These are phyloP conservation scores for Rhaphigaster nebulosa DNA, from an alignment of 2,888 invertebrate species.

Conservation along the genomic window DNA sequence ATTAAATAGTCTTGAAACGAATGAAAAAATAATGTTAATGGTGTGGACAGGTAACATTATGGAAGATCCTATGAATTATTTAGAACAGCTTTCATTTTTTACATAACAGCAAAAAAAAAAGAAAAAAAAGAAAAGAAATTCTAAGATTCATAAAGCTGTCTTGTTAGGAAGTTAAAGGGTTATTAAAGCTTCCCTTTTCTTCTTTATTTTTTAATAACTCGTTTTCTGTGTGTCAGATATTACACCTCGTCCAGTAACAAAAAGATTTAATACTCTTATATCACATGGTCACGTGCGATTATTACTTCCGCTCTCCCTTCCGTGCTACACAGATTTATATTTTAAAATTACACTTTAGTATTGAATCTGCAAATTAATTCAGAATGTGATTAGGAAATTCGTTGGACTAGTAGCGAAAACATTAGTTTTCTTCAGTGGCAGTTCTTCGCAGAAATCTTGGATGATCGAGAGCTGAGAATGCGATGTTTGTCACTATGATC, in stretches of 20 bases:
- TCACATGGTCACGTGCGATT: constrained; percentile 37
- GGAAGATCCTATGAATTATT: not conserved
- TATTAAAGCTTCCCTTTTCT: not conserved
- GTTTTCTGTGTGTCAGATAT: constrained; percentile 29
- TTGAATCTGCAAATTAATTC: not conserved
- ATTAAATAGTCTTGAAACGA: not conserved
- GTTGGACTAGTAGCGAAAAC: not conserved
- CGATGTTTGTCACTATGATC: too few relatives aligned
- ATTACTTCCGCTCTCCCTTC: not conserved
- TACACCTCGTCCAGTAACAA: constrained; percentile 10
- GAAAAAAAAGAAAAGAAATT: not conserved
- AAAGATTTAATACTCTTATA: constrained; percentile 34
- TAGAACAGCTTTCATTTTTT: not conserved
- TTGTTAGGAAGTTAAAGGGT: not conserved
- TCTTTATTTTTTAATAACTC: constrained; percentile 33
- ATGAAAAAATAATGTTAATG: not conserved
- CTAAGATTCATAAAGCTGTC: constrained; percentile 42
- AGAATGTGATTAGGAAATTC: not conserved
- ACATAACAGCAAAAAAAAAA: not conserved
- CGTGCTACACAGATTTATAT: not conserved
- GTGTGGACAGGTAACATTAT: not conserved
- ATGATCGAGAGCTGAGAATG: too few relatives aligned
- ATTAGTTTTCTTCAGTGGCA: not conserved
- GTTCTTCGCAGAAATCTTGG: too few relatives aligned
- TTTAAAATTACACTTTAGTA: not conserved